Percentiles rank a stretch among this genome's conserved stretches.
phyloP scores from a whole-genome alignment of 2,888 invertebrate genomes.

The Abrostola triplasia region DNA sequence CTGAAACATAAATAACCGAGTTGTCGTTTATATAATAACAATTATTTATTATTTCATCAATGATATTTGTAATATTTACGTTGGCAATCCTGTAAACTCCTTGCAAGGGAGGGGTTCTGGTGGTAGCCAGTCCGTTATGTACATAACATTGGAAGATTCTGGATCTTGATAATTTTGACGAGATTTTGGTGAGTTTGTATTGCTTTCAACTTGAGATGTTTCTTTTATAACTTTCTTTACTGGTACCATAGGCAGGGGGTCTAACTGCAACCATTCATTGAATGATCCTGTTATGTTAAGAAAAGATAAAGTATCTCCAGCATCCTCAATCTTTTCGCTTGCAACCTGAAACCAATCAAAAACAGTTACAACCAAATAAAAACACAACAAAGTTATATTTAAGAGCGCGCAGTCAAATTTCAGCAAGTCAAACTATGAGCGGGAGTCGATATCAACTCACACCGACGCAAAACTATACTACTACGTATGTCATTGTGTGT shows the following conservation, averaged over 20 bases:
- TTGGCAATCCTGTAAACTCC: slow-evolving; percentile 89
- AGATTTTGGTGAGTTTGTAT: slow-evolving; percentile 47
- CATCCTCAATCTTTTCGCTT: slow-evolving; percentile 46
- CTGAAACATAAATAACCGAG: slow-evolving; percentile 57
- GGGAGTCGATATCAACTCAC: no score
- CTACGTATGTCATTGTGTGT: no score
- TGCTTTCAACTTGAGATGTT: slow-evolving; percentile 48
- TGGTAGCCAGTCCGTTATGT: slow-evolving; percentile 89
- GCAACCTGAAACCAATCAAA: slow-evolving; percentile 20
- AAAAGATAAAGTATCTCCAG: slow-evolving; percentile 72
- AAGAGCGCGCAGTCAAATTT: no score
- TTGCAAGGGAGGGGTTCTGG: slow-evolving; percentile 82
- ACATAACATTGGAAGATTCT: slow-evolving; percentile 65
- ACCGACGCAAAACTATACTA: no score
- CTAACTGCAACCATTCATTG: slow-evolving; percentile 78
- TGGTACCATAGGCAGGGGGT: slow-evolving; percentile 70
- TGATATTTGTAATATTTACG: slow-evolving; percentile 82
- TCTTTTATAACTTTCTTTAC: slow-evolving; percentile 28
- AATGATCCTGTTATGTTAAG: slow-evolving; percentile 77
- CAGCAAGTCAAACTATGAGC: no score
- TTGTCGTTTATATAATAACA: no score
- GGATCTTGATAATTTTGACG: slow-evolving; percentile 7
- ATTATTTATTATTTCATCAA: no score
- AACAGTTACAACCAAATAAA: not conserved
- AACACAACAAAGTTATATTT: no score